Evolutionary conservation across 2,113 vertebrate species (phyloP).

Genomic region (Glareola pratincola): DNA sequence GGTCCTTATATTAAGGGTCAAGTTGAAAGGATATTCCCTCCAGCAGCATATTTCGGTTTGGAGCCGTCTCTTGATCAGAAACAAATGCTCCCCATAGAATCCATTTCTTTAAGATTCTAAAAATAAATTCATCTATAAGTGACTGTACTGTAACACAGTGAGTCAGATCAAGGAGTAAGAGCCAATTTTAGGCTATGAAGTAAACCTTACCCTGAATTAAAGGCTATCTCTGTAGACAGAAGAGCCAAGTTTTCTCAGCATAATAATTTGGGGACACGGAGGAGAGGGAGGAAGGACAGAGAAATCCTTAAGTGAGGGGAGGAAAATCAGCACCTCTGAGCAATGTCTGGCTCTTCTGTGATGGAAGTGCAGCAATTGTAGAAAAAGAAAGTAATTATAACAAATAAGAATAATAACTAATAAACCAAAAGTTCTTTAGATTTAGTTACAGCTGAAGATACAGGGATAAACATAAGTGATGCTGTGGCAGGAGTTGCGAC

Average conservation of each 20-base stretch:
- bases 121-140: constrained; percentile 70
- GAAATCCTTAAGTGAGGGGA: not conserved
- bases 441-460: not conserved
- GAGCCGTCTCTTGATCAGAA: constrained; percentile 50
- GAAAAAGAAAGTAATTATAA: not conserved
- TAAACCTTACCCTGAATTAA: constrained; percentile 33
- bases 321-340: not conserved
- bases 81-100: constrained; percentile 45
- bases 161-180: constrained; percentile 66
- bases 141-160: constrained; percentile 62
- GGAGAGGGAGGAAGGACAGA: not conserved
- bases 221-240: constrained; percentile 10
- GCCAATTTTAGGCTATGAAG: constrained; percentile 69
- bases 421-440: not conserved
- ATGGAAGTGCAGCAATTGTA: not conserved
- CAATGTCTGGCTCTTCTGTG: not conserved
- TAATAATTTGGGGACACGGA: not conserved
- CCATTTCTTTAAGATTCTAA: constrained; percentile 66
- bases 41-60: not conserved
- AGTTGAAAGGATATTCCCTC: constrained; percentile 11
- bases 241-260: not conserved
- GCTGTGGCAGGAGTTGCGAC: not conserved
- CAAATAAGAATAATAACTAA: not conserved
- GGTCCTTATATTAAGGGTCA: not conserved
- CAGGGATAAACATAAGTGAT: not conserved